Evolutionary conservation across 2,797 vertebrate species (phyloP).

Genomic region (Sardinella longiceps): DNA sequence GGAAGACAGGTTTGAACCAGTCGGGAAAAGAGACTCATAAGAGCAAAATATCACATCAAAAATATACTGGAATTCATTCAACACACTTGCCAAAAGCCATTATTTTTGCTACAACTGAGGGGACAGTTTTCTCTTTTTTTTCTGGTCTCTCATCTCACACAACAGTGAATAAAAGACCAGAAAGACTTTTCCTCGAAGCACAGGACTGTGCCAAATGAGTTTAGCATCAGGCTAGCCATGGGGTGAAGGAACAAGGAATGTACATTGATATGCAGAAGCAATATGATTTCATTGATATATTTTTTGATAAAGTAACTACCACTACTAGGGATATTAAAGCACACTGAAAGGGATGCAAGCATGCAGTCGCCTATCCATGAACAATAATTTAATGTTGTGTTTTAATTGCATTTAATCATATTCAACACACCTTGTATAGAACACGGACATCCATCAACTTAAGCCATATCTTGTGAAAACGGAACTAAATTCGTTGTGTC

Average conservation of each 20-base stretch:
- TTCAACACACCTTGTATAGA: neutral
- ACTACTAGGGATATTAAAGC: neutral
- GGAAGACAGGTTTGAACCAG: neutral
- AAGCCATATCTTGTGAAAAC: no score
- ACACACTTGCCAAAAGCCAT: neutral
- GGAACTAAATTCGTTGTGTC: no score
- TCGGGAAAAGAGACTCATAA: neutral
- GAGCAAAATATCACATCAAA: neutral
- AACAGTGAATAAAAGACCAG: neutral
- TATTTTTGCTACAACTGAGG: neutral
- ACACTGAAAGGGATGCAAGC: neutral
- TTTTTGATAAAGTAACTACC: neutral
- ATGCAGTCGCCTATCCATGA: neutral
- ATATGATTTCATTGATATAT: neutral
- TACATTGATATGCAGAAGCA: neutral
- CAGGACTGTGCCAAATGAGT: neutral
- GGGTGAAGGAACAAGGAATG: neutral
- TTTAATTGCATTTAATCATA: neutral
- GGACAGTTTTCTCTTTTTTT: neutral
- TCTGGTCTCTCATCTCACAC: neutral
- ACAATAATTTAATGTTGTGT: neutral
- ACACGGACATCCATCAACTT: no score
- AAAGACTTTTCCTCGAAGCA: neutral
- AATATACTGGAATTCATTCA: neutral
- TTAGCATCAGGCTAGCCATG: neutral